phyloP scores from a whole-genome alignment of 2,113 vertebrate genomes.

The Bujurquina vittata region DNA sequence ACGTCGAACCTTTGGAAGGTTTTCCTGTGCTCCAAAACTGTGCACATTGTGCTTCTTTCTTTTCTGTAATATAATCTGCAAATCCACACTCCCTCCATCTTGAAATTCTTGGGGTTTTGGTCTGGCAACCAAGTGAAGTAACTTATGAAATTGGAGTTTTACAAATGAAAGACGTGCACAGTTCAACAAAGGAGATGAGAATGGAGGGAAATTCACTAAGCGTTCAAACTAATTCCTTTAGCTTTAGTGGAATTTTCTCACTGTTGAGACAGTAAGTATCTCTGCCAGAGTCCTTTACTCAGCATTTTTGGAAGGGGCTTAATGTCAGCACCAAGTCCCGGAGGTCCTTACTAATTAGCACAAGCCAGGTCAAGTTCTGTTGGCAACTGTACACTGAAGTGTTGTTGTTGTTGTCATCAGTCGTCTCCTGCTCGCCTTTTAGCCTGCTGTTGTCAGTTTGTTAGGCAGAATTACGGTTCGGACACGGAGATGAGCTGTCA shows the following conservation, averaged over 20 bases:
- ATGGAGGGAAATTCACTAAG: conserved; percentile 8
- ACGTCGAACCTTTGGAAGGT: conserved; percentile 27
- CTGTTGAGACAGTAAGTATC: conserved; percentile 29
- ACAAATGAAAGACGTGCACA: conserved; percentile 30
- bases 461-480: conserved; percentile 49
- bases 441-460: conserved; percentile 46
- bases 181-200: conserved; percentile 10
- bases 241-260: conserved; percentile 20
- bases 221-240: conserved; percentile 42
- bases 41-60: conserved; percentile 5
- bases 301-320: conserved; percentile 2
- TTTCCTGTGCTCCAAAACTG: conserved; percentile 8
- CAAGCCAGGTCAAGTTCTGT: conserved; percentile 17
- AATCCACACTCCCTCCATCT: conserved; percentile 32
- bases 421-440: conserved; percentile 18
- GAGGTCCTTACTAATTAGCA: conserved; percentile 11
- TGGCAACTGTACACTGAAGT: background rate
- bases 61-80: conserved; percentile 27
- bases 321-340: conserved; percentile 2
- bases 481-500: conserved; percentile 49
- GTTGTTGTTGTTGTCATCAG: conserved; percentile 22
- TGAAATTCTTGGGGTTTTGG: conserved; percentile 35
- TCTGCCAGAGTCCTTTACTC: conserved; percentile 18
- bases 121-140: conserved; percentile 22
- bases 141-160: conserved; percentile 42